Conservation (phyloP, 1,140 invertebrate species). For the Cheumatopsyche charites region DNA sequence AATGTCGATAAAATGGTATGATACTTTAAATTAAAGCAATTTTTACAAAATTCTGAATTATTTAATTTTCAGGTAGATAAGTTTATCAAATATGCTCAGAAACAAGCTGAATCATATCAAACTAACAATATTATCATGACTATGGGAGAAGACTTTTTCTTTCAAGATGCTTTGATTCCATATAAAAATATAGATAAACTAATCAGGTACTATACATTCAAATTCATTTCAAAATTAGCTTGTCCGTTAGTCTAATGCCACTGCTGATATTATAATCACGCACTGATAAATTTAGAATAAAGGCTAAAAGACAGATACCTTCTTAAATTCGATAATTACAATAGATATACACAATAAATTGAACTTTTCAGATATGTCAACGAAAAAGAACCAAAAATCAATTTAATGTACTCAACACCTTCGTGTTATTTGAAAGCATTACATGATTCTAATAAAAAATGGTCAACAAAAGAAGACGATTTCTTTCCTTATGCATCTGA, state of each 20-base stretch:
- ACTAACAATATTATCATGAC: slow-evolving; percentile 82
- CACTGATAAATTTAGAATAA: no score
- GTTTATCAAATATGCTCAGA: slow-evolving; percentile 58
- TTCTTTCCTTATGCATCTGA: slow-evolving; percentile 78
- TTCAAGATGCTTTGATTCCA: slow-evolving; percentile 65
- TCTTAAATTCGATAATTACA: neutral
- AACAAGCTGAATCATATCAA: slow-evolving; percentile 63
- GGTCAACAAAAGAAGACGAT: slow-evolving; percentile 64
- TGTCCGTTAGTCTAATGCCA: no score
- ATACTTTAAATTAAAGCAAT: slow-evolving; percentile 26
- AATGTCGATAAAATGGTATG: slow-evolving; percentile 61
- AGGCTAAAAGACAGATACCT: no score
- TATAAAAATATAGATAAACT: slow-evolving; percentile 76
- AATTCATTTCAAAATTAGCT: no score
- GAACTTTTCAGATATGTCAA: slow-evolving; percentile 62
- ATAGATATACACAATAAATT: neutral
- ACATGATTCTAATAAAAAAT: slow-evolving; percentile 54
- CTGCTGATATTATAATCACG: no score
- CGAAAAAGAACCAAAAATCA: slow-evolving; percentile 61
- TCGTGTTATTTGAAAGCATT: slow-evolving; percentile 74
- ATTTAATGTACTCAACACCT: slow-evolving; percentile 81
- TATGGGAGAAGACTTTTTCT: slow-evolving; percentile 87
- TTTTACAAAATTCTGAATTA: neutral
- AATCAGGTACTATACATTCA: slow-evolving; percentile 65
- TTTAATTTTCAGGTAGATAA: slow-evolving; percentile 57